These are phyloP conservation scores for Tenebrosternarchus preto DNA, from an alignment of 2,113 vertebrate species.

Conservation along the genomic window DNA sequence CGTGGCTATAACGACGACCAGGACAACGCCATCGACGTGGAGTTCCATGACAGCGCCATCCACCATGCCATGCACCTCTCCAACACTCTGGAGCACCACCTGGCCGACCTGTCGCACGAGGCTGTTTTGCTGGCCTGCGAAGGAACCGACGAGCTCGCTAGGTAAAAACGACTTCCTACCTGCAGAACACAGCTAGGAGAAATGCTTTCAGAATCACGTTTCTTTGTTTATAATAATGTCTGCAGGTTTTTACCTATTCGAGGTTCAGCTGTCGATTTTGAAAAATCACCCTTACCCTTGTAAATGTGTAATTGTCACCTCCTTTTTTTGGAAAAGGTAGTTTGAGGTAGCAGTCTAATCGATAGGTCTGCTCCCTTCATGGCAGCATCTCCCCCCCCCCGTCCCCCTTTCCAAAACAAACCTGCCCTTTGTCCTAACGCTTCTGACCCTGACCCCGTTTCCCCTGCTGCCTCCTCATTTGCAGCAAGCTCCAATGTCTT, in stretches of 20 bases:
- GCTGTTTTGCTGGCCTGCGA: slow-evolving; percentile 89
- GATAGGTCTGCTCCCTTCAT: not conserved
- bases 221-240: too few species aligned
- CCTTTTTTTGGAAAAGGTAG: not conserved
- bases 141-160: slow-evolving; percentile 84
- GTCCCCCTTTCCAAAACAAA: not conserved
- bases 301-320: not conserved
- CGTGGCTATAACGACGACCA: slow-evolving; percentile 95
- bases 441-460: not conserved
- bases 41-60: slow-evolving; percentile 91
- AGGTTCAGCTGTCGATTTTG: too few species aligned
- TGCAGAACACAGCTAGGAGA: too few species aligned
- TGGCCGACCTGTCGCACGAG: slow-evolving; percentile 89
- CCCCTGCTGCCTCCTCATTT: not conserved
- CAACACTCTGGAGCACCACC: slow-evolving; percentile 85
- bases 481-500: slow-evolving; percentile 93
- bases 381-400: too few species aligned
- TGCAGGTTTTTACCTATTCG: too few species aligned
- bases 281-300: not conserved
- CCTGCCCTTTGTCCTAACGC: not conserved
- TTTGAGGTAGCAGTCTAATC: not conserved
- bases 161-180: slow-evolving; percentile 67
- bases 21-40: slow-evolving; percentile 92
- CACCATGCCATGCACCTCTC: slow-evolving; percentile 93
- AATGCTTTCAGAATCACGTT: too few species aligned